Conservation (phyloP, 2,113 vertebrate genomes). For the Orthonyx spaldingii region DNA sequence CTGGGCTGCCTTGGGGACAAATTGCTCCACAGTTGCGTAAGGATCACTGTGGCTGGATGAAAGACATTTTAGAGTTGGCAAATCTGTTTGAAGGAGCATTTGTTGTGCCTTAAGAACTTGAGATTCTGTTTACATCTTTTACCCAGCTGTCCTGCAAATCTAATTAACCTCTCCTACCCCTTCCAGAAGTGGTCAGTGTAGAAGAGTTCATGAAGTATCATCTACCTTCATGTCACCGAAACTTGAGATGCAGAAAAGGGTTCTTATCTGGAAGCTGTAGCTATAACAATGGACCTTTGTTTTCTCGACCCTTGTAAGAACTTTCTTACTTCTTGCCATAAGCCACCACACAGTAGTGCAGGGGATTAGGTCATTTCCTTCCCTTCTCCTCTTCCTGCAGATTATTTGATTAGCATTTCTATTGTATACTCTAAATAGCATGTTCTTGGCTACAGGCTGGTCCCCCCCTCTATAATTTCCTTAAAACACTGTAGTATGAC, state of each 20-base stretch:
- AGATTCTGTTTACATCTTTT: background rate
- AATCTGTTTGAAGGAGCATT: background rate
- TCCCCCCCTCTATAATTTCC: background rate
- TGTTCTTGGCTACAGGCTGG: constrained; percentile 34
- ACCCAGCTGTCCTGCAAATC: background rate
- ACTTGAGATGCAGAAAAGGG: background rate
- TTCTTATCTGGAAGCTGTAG: background rate
- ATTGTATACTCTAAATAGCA: constrained; percentile 48
- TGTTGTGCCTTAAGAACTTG: background rate
- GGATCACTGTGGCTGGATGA: background rate
- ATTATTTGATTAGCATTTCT: constrained; percentile 64
- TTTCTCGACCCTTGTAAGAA: background rate
- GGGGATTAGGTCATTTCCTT: constrained; percentile 61
- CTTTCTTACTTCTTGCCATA: constrained; percentile 30
- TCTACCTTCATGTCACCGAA: background rate
- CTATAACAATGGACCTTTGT: constrained; percentile 38
- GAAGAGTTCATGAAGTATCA: background rate
- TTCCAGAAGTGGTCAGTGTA: background rate
- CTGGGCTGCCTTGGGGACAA: background rate
- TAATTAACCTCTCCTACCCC: background rate
- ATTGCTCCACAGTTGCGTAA: background rate
- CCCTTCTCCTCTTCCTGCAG: constrained; percentile 53
- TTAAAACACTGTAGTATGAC: constrained; percentile 23
- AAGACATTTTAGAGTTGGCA: background rate
- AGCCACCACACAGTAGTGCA: background rate